Evolutionary conservation across 1,140 invertebrate species (phyloP), one percentile per base, ranked within the genome.

Genomic region (Acromyrmex echinatior): DNA sequence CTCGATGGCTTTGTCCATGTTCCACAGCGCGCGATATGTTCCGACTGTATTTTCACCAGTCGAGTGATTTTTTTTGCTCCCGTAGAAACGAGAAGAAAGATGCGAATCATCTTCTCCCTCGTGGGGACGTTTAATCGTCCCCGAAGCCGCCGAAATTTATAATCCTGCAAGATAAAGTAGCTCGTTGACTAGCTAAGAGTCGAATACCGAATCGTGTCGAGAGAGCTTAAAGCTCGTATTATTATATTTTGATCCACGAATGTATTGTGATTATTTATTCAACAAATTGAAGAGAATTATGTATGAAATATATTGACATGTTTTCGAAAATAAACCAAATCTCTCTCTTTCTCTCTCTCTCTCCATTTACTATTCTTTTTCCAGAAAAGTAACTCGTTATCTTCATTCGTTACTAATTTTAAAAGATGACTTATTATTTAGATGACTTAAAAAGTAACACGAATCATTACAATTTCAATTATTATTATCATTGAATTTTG

Each of bases 1-100:
- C 71, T 84, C 65, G 85, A 70, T 82, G 73, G 87, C 89, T 88
- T 90, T 90, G 73, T 90, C 74, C 87, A 78, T 81, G 70, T 90
- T 86, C 86, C 80, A 60, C n/a, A 45, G 62, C 51, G 58, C 74
- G 86, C 56, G 60, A 74, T 74, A 62, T 86, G 62, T 73, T 60
- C 74, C 86, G 35, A 65, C 89, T 88, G 65, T 88, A 88, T 91
- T 82, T 87, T 90, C 89, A 62, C 80, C 60, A 56, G 51, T 70
- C 80, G 76, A 90, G 88, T 90, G 89, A 91, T 91, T 90, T 90
- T 91, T 89, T 90, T 86, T 71, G 45, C 18, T 31, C 45, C 31
- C 88, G 49, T 28, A 45, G 21, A 86, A 79, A 86, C n/a, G 68
- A n/a, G 79, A 85, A 85, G 62, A 85, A 79, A 73, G 76, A 88